phyloP scores from a whole-genome alignment of 2,113 vertebrate genomes.

The Xerus inauris region DNA sequence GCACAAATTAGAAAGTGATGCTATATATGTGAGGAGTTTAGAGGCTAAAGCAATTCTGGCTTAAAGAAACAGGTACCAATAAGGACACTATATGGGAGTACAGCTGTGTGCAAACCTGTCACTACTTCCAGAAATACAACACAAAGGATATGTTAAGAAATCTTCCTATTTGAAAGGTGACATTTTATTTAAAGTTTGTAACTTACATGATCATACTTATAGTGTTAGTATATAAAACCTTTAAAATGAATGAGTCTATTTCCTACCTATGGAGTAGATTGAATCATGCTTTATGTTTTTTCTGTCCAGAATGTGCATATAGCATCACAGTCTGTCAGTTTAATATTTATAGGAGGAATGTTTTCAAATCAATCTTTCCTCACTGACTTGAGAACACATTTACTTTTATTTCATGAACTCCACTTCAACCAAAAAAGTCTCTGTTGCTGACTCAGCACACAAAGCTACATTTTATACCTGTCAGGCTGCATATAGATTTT shows the following conservation, averaged over 20 bases:
- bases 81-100: fast-evolving
- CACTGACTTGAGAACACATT: slow-evolving; percentile 72
- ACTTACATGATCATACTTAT: not conserved
- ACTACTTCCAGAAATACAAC: not conserved
- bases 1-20: not conserved
- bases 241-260: slow-evolving; percentile 21
- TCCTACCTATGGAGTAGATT: not conserved
- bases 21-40: not conserved
- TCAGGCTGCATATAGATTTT: slow-evolving; percentile 87
- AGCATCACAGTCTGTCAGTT: slow-evolving; percentile 42
- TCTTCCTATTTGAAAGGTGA: not conserved
- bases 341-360: slow-evolving; percentile 57
- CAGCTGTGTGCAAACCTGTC: not conserved
- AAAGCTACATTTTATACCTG: slow-evolving; percentile 83
- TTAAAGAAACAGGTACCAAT: not conserved
- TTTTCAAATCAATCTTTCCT: slow-evolving; percentile 72
- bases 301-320: slow-evolving; percentile 1
- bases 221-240: not conserved
- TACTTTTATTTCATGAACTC: slow-evolving; percentile 81
- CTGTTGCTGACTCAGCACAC: slow-evolving; percentile 82
- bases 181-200: not conserved
- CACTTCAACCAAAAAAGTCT: slow-evolving; percentile 78
- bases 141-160: fast-evolving
- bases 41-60: not conserved
- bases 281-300: slow-evolving; percentile 22